Base-by-base conservation (phyloP, 2,888 invertebrate species). In the Spodoptera picta region DNA sequence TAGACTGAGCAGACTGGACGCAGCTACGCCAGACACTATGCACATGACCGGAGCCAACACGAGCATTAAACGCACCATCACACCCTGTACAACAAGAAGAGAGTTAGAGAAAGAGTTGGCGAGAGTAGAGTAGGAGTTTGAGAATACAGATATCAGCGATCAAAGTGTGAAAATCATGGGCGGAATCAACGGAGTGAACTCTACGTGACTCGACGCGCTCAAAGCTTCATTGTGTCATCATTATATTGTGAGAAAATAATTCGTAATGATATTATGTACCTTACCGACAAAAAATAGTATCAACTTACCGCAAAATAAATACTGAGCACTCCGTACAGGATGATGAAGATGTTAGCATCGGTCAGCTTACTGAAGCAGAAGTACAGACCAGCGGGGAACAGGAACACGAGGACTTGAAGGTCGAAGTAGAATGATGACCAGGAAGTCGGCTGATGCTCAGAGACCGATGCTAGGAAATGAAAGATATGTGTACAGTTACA, bases 361-460 rank as follows among this genome's bases (percentile, higher is more conserved):
- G 98, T 98, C 70, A 99, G 95, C 81, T 98, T 97, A 60, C 97
- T 96, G 94, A 99, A 99, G 92, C 99, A 99, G 93, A 98, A 98
- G 94, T 99, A 99, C 59, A 99, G 95, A 3, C 99, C 99, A 48
- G 98, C 99, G 43, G 98, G 99, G 91, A 99, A 99, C 75, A 99
- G 95, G 91, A 99, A 99, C 69, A 99, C 98, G 54, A 99, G 95
- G 75, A 99, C 97, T 92, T 99, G 98, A 58, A 99, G 95, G 95
- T 99, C 99, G 91, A 99, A 99, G 95, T 99, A 99, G 95, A 99
- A 99, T 0, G 99, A 99, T 54, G 98, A 98, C 99, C 99, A 99
- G 0, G 99, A 98, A 2, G 99, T 99, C 1, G 99, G 99, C 93
- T 99, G 99, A 96, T 99, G 99, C 94, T 99, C 99, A 2, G 99